Conservation (phyloP, 2,113 vertebrate species). For the Chinchilla lanigera region DNA sequence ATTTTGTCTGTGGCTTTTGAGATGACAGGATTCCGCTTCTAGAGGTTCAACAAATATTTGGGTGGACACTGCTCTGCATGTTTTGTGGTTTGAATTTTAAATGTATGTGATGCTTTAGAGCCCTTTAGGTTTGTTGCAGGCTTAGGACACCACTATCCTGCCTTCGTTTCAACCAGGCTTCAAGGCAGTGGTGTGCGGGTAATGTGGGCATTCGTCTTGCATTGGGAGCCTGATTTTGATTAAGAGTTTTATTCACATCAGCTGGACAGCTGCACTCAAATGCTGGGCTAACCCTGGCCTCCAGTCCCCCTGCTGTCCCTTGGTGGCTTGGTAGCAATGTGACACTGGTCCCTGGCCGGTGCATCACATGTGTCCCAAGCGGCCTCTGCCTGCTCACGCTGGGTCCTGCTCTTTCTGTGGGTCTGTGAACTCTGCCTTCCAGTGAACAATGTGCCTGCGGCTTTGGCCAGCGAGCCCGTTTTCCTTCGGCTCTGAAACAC, state of each 20-base stretch:
- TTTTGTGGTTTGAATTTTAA: constrained; percentile 33
- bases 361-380: neutral
- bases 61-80: neutral
- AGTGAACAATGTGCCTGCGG: constrained; percentile 10
- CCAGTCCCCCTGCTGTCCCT: neutral
- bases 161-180: neutral
- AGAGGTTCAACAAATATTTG: constrained; percentile 32
- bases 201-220: neutral
- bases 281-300: neutral
- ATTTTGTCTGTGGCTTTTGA: constrained; percentile 26
- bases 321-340: neutral
- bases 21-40: neutral
- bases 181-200: neutral
- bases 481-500: neutral
- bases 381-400: neutral
- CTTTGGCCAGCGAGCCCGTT: neutral
- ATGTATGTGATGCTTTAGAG: neutral
- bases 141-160: neutral
- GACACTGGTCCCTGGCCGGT: neutral
- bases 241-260: neutral
- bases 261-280: neutral
- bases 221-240: neutral
- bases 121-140: neutral
- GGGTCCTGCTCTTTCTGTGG: constrained; percentile 40
- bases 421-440: constrained; percentile 10